Evolutionary conservation across 2,888 invertebrate species (phyloP).

Genomic region (Diplazon laetatorius): DNA sequence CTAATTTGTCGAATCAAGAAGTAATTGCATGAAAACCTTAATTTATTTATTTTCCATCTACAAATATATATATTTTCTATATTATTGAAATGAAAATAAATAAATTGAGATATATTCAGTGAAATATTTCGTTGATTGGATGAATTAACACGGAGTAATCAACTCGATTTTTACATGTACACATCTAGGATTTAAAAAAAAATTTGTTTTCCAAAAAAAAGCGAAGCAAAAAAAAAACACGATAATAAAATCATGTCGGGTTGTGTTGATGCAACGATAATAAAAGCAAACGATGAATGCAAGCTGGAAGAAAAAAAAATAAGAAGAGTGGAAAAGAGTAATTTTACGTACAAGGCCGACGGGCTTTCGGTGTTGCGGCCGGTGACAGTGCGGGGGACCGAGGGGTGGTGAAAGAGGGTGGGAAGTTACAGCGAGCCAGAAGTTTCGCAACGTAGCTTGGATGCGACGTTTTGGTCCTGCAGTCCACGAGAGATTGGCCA

Average conservation of each 20-base stretch:
- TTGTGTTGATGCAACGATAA: background rate
- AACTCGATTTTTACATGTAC: too few species aligned
- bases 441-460: conserved; percentile 8
- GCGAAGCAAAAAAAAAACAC: background rate
- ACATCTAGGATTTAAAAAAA: too few species aligned
- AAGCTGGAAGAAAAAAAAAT: background rate
- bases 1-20: too few species aligned
- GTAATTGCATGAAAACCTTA: too few species aligned
- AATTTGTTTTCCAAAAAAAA: too few species aligned
- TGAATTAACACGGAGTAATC: too few species aligned
- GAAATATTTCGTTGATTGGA: too few species aligned
- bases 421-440: background rate
- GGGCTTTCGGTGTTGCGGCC: conserved; percentile 46
- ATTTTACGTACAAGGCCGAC: conserved; percentile 47
- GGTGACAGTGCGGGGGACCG: conserved; percentile 13
- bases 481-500: conserved; percentile 56
- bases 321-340: conserved; percentile 15
- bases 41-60: too few species aligned
- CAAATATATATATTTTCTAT: too few species aligned
- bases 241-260: background rate
- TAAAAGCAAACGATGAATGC: background rate
- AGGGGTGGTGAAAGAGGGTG: background rate
- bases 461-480: conserved; percentile 37
- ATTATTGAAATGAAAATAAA: too few species aligned
- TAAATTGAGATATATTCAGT: too few species aligned